Evolutionary conservation across 35 echinoderm and acorn worm genomes (phyloP), one percentile per base, ranked within the genome.

Genomic region (Holothuria glaberrima): DNA sequence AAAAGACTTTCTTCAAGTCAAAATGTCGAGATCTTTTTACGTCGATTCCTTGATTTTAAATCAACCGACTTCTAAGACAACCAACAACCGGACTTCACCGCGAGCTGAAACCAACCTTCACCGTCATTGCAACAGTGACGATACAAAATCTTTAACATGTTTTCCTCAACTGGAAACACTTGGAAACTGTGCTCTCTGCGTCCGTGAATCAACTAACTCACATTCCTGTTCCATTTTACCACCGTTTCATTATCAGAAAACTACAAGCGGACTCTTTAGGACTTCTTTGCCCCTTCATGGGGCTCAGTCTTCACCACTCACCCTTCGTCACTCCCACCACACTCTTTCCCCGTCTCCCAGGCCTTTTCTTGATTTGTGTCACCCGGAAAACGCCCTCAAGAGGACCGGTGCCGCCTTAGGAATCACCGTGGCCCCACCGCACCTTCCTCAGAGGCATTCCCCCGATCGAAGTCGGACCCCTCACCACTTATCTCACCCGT

Each of bases 41-140:
- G 95, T 97, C 36, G 95, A 97, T 71, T 97, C 95, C 25, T 68
- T 97, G 84, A 97, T 97, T 71, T 50, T 97, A 52, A 92, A 94
- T 75, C 85, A 92, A 48, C 92, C 95, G 30, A 60, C 90, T 58
- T 58, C 87, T 9, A 90, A 71, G 31, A 52, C 48, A 66, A 79
- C 93, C 16, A 88, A 75, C 68, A 90, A 90, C 59, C 68, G 88
- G 25, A 61, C 91, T 22, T 86, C 87, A 65, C 85, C 92, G 10
- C 88, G 87, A 35, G 70, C 90, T 21, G 91, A 88, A 26, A 80
- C 91, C 3, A 52, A 77, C 17, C 92, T 92, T 25, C 91, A 93
- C 57, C 85, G 85, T 5, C 91, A 89, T 72, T 86, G 67, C 33
- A 81, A 56, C 32, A 35, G 65, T 27, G 68, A 69, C 5, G 86